A percentile compares a stretch with the other conserved stretches of the same genome.
phyloP scores from a whole-genome alignment of 2,797 vertebrate genomes.

The Lagorchestes hirsutus region DNA sequence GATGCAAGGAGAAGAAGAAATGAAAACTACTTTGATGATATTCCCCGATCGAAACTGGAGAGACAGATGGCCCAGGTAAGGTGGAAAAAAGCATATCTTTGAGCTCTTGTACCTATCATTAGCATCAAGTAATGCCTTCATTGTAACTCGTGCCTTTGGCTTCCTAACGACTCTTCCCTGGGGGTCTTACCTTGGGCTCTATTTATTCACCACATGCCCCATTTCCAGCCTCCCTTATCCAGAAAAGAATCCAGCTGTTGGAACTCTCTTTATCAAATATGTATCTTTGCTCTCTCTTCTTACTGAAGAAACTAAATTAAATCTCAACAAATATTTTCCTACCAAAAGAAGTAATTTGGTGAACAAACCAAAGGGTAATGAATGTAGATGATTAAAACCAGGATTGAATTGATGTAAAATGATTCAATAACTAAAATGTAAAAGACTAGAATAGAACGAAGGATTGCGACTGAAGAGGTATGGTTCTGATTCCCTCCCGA shows the following conservation, averaged over 20 bases:
- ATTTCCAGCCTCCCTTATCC: conserved; percentile 16
- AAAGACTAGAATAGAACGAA: background rate
- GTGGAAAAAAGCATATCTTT: conserved; percentile 69
- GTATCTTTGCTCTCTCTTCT: background rate
- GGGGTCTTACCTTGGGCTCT: background rate
- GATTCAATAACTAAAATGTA: background rate
- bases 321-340: conserved; percentile 43
- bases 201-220: background rate
- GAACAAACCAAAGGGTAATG: conserved; percentile 21
- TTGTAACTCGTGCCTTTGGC: background rate
- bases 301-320: background rate
- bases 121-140: background rate
- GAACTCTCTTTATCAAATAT: background rate
- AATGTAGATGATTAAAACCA: conserved; percentile 20
- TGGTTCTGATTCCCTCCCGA: conserved; percentile 16
- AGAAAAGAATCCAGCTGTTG: conserved; percentile 16
- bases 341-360: conserved; percentile 17
- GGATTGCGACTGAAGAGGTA: background rate
- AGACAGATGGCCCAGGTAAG: conserved; percentile 99
- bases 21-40: conserved; percentile 99
- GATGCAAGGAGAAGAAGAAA: conserved; percentile 98
- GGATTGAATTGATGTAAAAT: conserved; percentile 3
- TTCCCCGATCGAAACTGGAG: conserved; percentile 99
- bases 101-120: conserved; percentile 63
- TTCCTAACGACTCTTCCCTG: background rate